Evolutionary conservation across 35 echinoderm and acorn worm species (phyloP).

Genomic region (Diadema setosum): DNA sequence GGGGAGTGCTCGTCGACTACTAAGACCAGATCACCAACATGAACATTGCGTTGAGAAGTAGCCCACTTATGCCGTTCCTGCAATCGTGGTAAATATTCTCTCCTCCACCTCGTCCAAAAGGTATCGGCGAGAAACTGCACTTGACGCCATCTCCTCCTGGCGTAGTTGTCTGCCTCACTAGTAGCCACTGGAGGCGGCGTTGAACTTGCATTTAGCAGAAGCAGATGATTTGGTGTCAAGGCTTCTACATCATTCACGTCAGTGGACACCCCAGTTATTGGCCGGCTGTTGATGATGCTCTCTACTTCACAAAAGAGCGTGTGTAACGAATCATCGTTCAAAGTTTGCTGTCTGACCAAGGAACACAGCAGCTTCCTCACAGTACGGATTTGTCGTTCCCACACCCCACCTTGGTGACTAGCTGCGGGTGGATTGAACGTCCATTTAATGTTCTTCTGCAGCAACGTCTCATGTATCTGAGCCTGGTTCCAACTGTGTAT

Average conservation of each 20-base stretch:
- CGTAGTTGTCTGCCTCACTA: conserved; percentile 6
- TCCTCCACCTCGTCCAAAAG: conserved; percentile 66
- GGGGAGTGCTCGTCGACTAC: conserved; percentile 20
- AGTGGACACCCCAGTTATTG: background rate
- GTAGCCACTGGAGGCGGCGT: background rate
- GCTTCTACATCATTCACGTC: conserved; percentile 9
- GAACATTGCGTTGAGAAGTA: background rate
- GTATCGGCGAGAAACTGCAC: conserved; percentile 60
- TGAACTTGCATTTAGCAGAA: background rate
- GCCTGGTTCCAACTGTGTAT: background rate
- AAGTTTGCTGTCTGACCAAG: background rate
- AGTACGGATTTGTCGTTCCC: conserved; percentile 30
- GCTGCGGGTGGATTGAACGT: conserved; percentile 30
- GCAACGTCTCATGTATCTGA: background rate
- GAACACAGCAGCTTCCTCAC: background rate
- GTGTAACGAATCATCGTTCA: conserved; percentile 50
- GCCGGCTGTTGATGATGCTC: conserved; percentile 50
- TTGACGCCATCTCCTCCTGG: conserved; percentile 41
- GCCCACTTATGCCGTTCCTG: conserved; percentile 30
- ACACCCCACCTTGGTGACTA: conserved; percentile 9
- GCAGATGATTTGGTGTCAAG: conserved; percentile 32
- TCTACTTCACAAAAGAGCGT: conserved; percentile 54
- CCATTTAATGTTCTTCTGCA: background rate
- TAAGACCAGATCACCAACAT: conserved; percentile 23
- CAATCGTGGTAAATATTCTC: conserved; percentile 12